Evolutionary conservation across 1,140 invertebrate species (phyloP).

Genomic region (Diorhabda carinulata): DNA sequence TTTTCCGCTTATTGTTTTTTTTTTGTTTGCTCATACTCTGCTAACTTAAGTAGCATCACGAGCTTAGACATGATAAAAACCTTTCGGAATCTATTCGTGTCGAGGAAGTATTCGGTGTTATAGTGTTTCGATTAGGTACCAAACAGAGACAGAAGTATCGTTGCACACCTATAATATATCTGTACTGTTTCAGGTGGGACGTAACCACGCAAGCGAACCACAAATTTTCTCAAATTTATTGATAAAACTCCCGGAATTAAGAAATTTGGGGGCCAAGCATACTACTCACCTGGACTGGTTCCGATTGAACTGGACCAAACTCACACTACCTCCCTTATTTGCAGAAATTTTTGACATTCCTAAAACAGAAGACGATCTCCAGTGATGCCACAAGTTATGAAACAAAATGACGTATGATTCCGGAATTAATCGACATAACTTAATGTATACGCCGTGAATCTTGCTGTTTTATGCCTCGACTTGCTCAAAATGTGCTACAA

Average conservation of each 20-base stretch:
- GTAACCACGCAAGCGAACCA: constrained; percentile 45
- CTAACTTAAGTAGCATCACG: too few relatives aligned
- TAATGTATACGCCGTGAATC: constrained; percentile 30
- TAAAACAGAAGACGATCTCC: constrained; percentile 75
- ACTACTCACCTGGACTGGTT: constrained; percentile 87
- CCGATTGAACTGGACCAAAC: constrained; percentile 78
- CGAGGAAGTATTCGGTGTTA: too few relatives aligned
- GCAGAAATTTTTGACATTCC: constrained; percentile 98
- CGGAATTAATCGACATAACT: constrained; percentile 10
- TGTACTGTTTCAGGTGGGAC: constrained; percentile 38
- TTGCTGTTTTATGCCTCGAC: constrained; percentile 26
- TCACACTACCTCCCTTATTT: constrained; percentile 86
- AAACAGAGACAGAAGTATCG: too few relatives aligned
- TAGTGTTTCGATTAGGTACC: too few relatives aligned
- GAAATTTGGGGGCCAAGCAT: constrained; percentile 79
- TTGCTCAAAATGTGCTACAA: constrained; percentile 36
- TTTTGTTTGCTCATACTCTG: too few relatives aligned
- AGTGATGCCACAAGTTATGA: constrained; percentile 49
- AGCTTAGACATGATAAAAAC: too few relatives aligned
- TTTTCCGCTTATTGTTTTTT: too few relatives aligned
- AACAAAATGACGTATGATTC: constrained; percentile 15
- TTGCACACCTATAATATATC: neutral
- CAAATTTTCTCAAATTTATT: constrained; percentile 67
- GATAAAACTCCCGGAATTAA: constrained; percentile 73
- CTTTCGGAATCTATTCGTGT: too few relatives aligned